Evolutionary conservation across 2,797 vertebrate genomes (phyloP), one percentile per base, ranked within the genome.

Genomic region (Microctenopoma lineatum): DNA sequence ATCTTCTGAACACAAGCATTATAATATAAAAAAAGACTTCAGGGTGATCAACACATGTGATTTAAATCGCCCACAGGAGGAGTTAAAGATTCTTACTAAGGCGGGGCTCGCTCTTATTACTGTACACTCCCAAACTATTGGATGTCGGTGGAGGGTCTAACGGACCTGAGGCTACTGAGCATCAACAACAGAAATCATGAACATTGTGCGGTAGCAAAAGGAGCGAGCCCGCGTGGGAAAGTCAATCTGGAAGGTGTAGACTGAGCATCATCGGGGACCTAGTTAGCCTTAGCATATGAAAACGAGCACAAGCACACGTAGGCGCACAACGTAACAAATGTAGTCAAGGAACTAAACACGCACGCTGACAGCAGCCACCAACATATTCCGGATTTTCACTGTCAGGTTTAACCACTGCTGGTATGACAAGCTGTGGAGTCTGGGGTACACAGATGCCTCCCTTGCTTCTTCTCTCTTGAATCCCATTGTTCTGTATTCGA

Each of bases 1-100:
- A 41, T 58, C 45, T 80, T 83, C 80, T 79, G 54, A 87, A 77
- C 73, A 87, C 81, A 77, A 75, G 44, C 59, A 66, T 67, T 67
- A 59, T 12, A 38, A 38, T 38, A 38, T 38, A 12, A 38, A 11
- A 36, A 47, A 63, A 72, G 62, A 75, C 53, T 48, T 62, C 15
- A 18, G n/a, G 63, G 61, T 54, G 47, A 77, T 21, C 21, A 21
- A 21, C 21, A 21, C 21, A 21, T 21, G 21, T 21, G 21, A 21
- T 21, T 21, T 21, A 21, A 21, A 21, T 21, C 21, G 21, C 21
- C 21, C n/a, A n/a, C 46, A 70, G 9, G 74, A 70, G 70, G 16
- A 50, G 47, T 58, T 73, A 25, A 64, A 48, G 74, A 76, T 57
- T 57, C 13, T 39, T 63, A 63, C 39, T 36, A 46, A 26, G 29